These are phyloP conservation scores for Tetragnatha versicolor DNA, from an alignment of 1,140 invertebrate genomes.

Conservation along the genomic window DNA sequence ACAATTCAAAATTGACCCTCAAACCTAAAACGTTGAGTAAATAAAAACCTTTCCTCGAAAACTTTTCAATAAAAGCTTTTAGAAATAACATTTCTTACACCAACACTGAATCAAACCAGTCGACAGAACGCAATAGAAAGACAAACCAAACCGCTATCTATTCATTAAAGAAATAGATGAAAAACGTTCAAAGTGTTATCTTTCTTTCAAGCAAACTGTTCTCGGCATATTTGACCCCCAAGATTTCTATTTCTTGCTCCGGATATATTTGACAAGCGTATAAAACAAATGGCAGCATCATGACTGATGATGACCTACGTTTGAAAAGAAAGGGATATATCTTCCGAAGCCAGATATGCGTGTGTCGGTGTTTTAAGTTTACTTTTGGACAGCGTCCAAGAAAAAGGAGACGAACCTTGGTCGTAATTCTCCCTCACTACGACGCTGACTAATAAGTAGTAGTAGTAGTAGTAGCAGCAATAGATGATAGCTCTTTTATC, in stretches of 20 bases:
- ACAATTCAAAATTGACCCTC: too few species aligned
- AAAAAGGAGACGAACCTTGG: background rate
- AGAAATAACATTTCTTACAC: too few species aligned
- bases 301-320: slow-evolving; percentile 17
- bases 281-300: slow-evolving; percentile 27
- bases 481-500: too few species aligned
- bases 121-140: too few species aligned
- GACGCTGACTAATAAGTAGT: too few species aligned
- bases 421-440: too few species aligned
- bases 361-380: background rate
- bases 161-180: slow-evolving; percentile 1
- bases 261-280: slow-evolving; percentile 25
- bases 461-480: too few species aligned
- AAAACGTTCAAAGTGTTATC: background rate
- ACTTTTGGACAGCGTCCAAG: background rate
- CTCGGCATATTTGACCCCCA: background rate
- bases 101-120: too few species aligned
- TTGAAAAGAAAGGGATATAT: slow-evolving; percentile 21
- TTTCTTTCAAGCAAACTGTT: background rate
- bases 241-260: background rate
- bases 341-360: slow-evolving; percentile 20
- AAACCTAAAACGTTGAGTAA: too few species aligned
- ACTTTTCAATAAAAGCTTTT: too few species aligned
- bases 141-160: too few species aligned
- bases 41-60: too few species aligned